A percentile compares a stretch with the other conserved stretches of the same genome.
Evolutionary conservation across 2,113 vertebrate species (phyloP).

Genomic region (Cyanoramphus novaezelandiae): DNA sequence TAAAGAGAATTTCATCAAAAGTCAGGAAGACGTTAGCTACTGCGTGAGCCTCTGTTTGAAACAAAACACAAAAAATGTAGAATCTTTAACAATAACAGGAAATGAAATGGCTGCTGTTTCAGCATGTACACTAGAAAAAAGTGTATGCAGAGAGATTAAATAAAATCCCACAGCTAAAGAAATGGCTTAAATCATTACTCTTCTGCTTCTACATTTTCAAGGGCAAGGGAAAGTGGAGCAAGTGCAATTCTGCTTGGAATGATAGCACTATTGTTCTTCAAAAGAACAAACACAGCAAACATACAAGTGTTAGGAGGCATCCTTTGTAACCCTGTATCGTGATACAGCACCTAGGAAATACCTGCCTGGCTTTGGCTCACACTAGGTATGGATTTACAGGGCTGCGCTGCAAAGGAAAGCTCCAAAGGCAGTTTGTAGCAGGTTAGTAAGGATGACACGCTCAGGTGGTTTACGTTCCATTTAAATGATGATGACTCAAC

Average conservation of each 20-base stretch:
- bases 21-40: not conserved
- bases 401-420: not conserved
- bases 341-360: not conserved
- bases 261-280: not conserved
- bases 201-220: not conserved
- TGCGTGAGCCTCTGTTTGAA: not conserved
- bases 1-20: not conserved
- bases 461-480: not conserved
- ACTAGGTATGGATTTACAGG: not conserved
- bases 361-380: not conserved
- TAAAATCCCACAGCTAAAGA: not conserved
- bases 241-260: not conserved
- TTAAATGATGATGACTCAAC: constrained; percentile 11
- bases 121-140: not conserved
- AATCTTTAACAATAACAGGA: constrained; percentile 16
- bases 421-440: not conserved
- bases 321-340: not conserved
- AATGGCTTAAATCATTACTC: not conserved
- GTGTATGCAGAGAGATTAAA: not conserved
- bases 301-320: not conserved
- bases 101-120: constrained; percentile 19
- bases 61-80: not conserved
- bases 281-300: not conserved
- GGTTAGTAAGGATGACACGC: not conserved
- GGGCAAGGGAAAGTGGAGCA: constrained; percentile 3